Evolutionary conservation across 2,888 invertebrate species (phyloP), one percentile per base, ranked within the genome.

Genomic region (Rugalucina vietnamica): DNA sequence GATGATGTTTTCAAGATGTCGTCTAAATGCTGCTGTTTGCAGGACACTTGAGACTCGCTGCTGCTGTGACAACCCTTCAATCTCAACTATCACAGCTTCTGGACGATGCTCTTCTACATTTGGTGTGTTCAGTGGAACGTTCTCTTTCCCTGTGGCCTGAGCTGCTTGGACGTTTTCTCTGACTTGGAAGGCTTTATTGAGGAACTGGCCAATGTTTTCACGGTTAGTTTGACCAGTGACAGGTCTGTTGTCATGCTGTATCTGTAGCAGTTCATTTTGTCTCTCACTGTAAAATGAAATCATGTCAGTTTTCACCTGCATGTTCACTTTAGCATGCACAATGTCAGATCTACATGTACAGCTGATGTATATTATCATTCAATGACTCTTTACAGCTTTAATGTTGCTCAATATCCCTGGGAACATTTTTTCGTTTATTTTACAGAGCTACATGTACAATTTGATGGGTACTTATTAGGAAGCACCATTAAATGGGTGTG

Each of bases 31-130:
- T 21, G 83, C 83, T 24, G 93, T 93, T 71, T 92, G 92, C 1
- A 95, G 89, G 4, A 93, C 74, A 71, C 90, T 91, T 1, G 94
- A 93, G 0, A 95, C 95, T n/a, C 93, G 90, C n/a, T 93, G 91
- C n/a, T 92, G 91, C 60, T 94, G 92, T 2, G 93, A 92, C 43
- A 95, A 86, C 12, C 93, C 94, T 70, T 93, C 92, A 14, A 95
- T 94, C 87, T 95, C 94, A 8, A 94, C 92, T 1, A 93, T 89
- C 36, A 93, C 91, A 32, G 92, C 89, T 69, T 94, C 94, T 10
- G 94, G 94, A 32, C 94, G 87, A 57, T 92, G 91, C 77, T 92
- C 90, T 57, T 93, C 93, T 2, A 92, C 93, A 78, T 86, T 83
- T 32, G 91, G 88, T n/a, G 89, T 88, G 85, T 93, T 93, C 2